Base-by-base conservation (phyloP, 64 coral and sea anemone species). In the Pocillopora verrucosa region DNA sequence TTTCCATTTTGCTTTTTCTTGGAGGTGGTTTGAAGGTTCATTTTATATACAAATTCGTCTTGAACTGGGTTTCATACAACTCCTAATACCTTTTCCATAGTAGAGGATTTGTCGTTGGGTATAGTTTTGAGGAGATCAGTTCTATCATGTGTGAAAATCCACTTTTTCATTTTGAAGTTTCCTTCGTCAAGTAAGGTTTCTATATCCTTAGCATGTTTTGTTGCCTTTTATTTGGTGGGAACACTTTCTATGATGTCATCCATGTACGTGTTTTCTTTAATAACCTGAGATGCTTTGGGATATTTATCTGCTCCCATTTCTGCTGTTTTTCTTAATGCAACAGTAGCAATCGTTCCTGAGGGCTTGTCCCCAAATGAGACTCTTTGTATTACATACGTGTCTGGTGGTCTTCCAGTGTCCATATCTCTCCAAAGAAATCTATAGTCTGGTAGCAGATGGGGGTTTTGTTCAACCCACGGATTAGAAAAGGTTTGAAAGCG, bases 21-120 rank as follows among this genome's bases (percentile, higher is more conserved):
- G 9, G 77, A 4, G 36, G 59, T 6, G 16, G 11, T 14, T 15
- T 65, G n/a, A 19, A 86, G 19, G 36, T 86, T 22, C 2, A 86
- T 76, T 58, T 78, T 65, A 61, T 59, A 89, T 1, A 24, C 17
- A 45, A 89, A 60, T n/a, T 89, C 26, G 58, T 89, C 88, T 35
- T 11, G 19, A 10, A 62, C 61, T 6, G 88, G 76, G 34, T 81
- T 56, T 76, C 76, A 89, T 6, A 57, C 63, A 56, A 89, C 78
- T 30, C 89, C 89, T 34, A 82, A 70, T 16, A 90, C 90, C 17
- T 92, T 92, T 79, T 92, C 82, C 22, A 67, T 92, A 34, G 34
- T 92, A 34, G 34, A 35, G 22, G 83, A 73, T 75, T 22, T 11
- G 5, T 73, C 60, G 41, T 25, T 34, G 35, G 90, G 90, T 86